A percentile compares a stretch with the other conserved stretches of the same genome.
Conservation (phyloP, 2,113 vertebrate species). For the Gorsachius goisagi region DNA sequence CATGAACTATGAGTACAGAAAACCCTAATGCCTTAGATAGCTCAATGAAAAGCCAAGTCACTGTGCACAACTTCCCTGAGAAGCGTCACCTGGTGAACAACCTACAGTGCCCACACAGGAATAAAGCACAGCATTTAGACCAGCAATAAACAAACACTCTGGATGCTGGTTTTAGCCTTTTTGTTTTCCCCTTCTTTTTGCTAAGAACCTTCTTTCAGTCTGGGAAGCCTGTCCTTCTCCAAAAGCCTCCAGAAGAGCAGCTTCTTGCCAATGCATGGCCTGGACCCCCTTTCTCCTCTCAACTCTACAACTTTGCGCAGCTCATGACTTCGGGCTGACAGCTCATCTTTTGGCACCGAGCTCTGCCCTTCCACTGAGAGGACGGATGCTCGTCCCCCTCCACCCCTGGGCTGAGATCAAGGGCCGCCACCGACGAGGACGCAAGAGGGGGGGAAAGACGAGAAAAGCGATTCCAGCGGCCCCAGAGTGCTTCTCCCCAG, state of each 20-base stretch:
- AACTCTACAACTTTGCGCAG: neutral
- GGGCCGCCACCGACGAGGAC: too few relatives aligned
- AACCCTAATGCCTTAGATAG: neutral
- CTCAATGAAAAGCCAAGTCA: neutral
- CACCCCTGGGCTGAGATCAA: rapidly evolving
- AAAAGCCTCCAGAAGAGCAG: neutral
- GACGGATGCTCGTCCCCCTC: neutral
- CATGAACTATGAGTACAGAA: neutral
- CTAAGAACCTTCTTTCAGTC: neutral
- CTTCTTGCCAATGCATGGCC: neutral
- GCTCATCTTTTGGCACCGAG: neutral
- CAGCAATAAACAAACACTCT: neutral
- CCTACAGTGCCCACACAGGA: neutral
- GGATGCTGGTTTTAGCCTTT: neutral
- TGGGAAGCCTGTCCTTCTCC: neutral
- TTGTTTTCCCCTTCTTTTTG: rapidly evolving
- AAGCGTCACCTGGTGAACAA: neutral
- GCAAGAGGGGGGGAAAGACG: neutral
- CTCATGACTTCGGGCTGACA: neutral
- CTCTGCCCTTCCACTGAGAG: neutral
- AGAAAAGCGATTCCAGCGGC: too few relatives aligned
- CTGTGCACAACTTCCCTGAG: neutral
- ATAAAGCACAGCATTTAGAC: neutral
- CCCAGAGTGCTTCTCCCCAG: rapidly evolving
- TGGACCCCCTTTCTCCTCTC: neutral